These are phyloP conservation scores for Corythoichthys haematopterus DNA, from an alignment of 2,113 vertebrate species.

Conservation along the genomic window DNA sequence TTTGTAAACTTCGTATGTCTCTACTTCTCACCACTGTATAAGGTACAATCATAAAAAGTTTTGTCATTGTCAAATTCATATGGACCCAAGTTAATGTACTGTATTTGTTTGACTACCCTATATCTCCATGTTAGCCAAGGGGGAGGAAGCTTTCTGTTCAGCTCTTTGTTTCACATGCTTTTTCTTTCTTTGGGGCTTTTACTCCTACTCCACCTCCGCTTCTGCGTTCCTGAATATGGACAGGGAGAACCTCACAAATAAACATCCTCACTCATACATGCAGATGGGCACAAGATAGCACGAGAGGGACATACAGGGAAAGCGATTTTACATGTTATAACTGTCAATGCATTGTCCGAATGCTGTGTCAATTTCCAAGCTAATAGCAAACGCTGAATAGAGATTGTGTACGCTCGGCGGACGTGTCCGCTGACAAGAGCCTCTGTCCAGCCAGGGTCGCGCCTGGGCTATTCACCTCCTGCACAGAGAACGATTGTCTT, in stretches of 20 bases:
- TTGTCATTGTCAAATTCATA: background rate
- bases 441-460: slow-evolving; percentile 65
- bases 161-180: slow-evolving; percentile 59
- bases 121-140: slow-evolving; percentile 22
- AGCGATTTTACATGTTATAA: slow-evolving; percentile 38
- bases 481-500: slow-evolving; percentile 71
- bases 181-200: slow-evolving; percentile 52
- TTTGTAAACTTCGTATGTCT: background rate
- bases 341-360: slow-evolving; percentile 44
- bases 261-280: slow-evolving; percentile 20
- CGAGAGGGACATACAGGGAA: slow-evolving; percentile 4
- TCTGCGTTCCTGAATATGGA: slow-evolving; percentile 54
- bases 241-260: slow-evolving; percentile 18
- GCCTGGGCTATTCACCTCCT: slow-evolving; percentile 43
- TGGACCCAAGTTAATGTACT: too few species aligned
- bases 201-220: slow-evolving; percentile 71
- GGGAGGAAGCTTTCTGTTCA: slow-evolving; percentile 36
- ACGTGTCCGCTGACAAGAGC: slow-evolving; percentile 52
- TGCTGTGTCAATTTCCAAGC: slow-evolving; percentile 43
- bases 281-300: slow-evolving; percentile 6
- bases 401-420: slow-evolving; percentile 15
- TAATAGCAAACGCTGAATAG: slow-evolving; percentile 26
- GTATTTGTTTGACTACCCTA: background rate
- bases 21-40: background rate
- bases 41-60: background rate